Evolutionary conservation across 2,797 vertebrate genomes (phyloP), one percentile per base, ranked within the genome.

Genomic region (Hyperoplus immaculatus): DNA sequence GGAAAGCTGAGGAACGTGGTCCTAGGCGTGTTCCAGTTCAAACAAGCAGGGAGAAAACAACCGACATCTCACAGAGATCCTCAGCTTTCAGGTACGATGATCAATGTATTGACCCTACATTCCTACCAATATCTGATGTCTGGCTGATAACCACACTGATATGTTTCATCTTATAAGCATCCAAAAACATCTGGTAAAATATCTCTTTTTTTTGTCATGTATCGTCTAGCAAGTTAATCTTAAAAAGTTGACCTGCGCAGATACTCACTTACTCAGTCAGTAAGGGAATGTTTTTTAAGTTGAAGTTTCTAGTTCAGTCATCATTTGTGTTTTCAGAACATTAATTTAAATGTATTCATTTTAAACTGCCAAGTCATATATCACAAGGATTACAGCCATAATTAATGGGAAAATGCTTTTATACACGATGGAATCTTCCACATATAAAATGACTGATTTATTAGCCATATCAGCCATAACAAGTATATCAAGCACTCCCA

Each of bases 1-100:
- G 97, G 97, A 79, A 99, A 99, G 90, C 93, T 99, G 92, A 95
- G 98, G 82, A 99, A 99, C 2, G 97, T 99, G 80, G 80, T 99
- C 68, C 93, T 97, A 7, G 97, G 96, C 82, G 96, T 98, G 89
- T 94, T 96, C 61, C 97, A 97, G 73, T 99, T 99, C 90, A 98
- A 98, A 91, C 97, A 95, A 91, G 96, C 95, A 12, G 93, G 97
- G 84, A 97, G 94, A 88, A 99, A 97, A 81, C 95, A 90, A 4
- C 93, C 92, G 47, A 82, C 93, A 36, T 94, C 90, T 7, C 93
- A 94, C 50, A 91, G 92, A 65, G 96, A 98, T 77, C 87, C 96
- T 67, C 90, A 95, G 29, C 87, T 95, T 68, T 97, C 98, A 93
- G 98, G 98, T 99, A 95, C 75, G 45, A 72, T 64, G 0, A 55